Base-by-base conservation (phyloP, 2,113 vertebrate species). In the Ploceus nigricollis region DNA sequence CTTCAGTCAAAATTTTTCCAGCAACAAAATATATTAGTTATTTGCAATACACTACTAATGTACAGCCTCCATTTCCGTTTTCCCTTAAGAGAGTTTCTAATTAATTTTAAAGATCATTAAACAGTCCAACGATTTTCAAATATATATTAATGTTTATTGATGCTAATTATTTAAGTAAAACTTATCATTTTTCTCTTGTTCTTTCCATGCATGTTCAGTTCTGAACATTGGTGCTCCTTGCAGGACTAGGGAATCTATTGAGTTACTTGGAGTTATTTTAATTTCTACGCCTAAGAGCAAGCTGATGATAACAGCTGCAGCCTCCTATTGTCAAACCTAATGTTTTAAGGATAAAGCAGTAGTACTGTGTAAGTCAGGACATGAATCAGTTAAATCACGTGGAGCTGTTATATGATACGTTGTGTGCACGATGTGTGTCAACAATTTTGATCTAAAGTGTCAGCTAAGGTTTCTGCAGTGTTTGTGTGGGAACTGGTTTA, bases 341-440 rank as follows among this genome's bases (percentile, higher is more conserved):
- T 37, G 10, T 44, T 80, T 86, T 64, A 66, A 61, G 68, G 11
- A 40, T 37, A 54, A 85, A 91, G 8, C 30, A 82, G 28, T 61
- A 82, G 6, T 15, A 6, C 24, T 56, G 7, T 37, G 68, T 54
- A 76, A 56, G 35, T 61, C 56, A 83, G 54, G 10, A 71, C 1
- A 47, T 31, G 20, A 51, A 68, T 30, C 16, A 75, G 16, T 54
- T 75, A 48, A 66, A 50, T 39, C 8, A 51, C 40, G 8, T 30
- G 39, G 79, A 89, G 27, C 10, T 71, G 11, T 17, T 60, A 2
- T 24, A 45, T 47, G 31, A 65, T 64, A 39, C 21, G 61, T 80
- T 83, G 25, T 50, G 16, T 1, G 1, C 10, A 47, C 1, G 2
- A 6, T 14, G 6, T n/a, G 11, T 48, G 25, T 72, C 5, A 6